A percentile compares a stretch with the other conserved stretches of the same genome.
These are phyloP conservation scores for Phocoena sinus DNA, from an alignment of 2,113 vertebrate genomes.

Conservation along the genomic window DNA sequence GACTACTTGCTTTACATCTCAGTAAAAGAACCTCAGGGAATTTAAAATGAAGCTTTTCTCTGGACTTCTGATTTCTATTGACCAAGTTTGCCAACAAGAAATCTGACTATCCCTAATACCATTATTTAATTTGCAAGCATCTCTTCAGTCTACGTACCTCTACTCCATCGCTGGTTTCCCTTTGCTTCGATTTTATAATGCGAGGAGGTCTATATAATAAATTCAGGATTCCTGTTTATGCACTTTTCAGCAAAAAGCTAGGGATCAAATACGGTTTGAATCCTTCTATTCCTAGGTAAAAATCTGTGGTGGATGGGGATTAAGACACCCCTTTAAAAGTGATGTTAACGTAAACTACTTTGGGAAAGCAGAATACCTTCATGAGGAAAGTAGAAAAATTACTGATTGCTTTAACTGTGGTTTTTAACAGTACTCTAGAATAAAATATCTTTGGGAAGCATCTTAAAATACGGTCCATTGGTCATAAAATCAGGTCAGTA, in stretches of 20 bases:
- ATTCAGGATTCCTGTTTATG: conserved; percentile 77
- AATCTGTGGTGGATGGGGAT: conserved; percentile 62
- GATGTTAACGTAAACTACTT: conserved; percentile 59
- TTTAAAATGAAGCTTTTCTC: conserved; percentile 43
- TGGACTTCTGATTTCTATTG: conserved; percentile 23
- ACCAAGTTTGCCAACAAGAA: not conserved
- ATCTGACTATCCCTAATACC: conserved; percentile 51
- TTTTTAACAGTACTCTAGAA: conserved; percentile 53
- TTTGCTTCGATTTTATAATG: conserved; percentile 74
- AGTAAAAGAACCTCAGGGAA: conserved; percentile 55
- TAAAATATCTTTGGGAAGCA: conserved; percentile 28
- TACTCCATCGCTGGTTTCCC: conserved; percentile 75
- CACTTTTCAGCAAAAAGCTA: conserved; percentile 74
- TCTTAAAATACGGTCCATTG: conserved; percentile 33
- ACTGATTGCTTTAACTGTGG: conserved; percentile 11
- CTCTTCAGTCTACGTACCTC: conserved; percentile 74
- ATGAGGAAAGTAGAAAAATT: conserved; percentile 56
- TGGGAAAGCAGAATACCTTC: conserved; percentile 63
- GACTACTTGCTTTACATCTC: conserved; percentile 29
- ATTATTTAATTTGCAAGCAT: conserved; percentile 58
- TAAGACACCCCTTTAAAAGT: conserved; percentile 62
- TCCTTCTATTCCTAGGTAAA: conserved; percentile 74
- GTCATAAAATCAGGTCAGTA: not conserved
- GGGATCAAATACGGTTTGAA: conserved; percentile 72
- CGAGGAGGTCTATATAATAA: conserved; percentile 76